A percentile compares a stretch with the other conserved stretches of the same genome.
phyloP scores from a whole-genome alignment of 2,797 vertebrate species.

The Neoniphon sammara region DNA sequence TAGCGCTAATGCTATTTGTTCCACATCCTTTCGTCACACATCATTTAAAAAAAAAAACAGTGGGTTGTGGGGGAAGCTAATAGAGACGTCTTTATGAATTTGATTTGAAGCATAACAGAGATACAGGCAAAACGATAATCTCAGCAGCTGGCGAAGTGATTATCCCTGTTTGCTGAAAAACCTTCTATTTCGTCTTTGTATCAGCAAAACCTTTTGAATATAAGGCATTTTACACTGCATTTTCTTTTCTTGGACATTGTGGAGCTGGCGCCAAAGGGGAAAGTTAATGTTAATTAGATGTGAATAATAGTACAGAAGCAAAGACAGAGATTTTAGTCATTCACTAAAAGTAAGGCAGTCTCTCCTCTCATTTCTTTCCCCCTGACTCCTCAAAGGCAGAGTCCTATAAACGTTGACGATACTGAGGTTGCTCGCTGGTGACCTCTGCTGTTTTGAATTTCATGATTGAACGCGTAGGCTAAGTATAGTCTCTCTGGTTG shows the following conservation, averaged over 20 bases:
- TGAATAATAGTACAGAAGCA: background rate
- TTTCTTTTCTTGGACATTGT: background rate
- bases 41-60: slow-evolving; percentile 63
- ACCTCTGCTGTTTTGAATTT: slow-evolving; percentile 32
- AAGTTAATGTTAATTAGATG: background rate
- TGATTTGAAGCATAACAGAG: slow-evolving; percentile 51
- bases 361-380: background rate
- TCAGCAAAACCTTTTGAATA: slow-evolving; percentile 25
- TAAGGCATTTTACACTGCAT: background rate
- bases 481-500: slow-evolving; percentile 43
- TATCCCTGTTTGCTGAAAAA: slow-evolving; percentile 4
- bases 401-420: background rate
- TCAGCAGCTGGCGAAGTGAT: slow-evolving; percentile 30
- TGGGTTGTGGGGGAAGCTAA: slow-evolving; percentile 65
- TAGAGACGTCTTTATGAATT: slow-evolving; percentile 67
- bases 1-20: slow-evolving; percentile 80
- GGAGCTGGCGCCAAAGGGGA: background rate
- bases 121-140: slow-evolving; percentile 33
- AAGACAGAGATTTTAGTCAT: background rate
- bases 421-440: slow-evolving; percentile 18
- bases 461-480: slow-evolving; percentile 13
- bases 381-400: background rate
- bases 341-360: background rate
- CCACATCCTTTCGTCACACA: slow-evolving; percentile 73
- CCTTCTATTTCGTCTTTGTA: slow-evolving; percentile 23